Evolutionary conservation across 1,140 invertebrate genomes (phyloP).

Genomic region (Lycorma delicatula): DNA sequence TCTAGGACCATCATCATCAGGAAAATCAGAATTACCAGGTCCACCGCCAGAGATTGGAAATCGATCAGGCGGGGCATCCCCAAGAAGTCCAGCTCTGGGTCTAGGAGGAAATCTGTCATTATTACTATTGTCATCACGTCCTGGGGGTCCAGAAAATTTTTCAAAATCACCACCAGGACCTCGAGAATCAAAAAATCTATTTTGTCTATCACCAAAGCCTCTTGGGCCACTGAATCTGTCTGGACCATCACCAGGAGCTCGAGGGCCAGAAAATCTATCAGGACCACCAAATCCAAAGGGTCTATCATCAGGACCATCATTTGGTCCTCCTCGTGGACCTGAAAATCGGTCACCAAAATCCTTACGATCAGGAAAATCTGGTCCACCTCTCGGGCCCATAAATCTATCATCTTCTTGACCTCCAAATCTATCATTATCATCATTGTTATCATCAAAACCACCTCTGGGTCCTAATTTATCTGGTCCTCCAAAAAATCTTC

Average conservation of each 20-base stretch:
- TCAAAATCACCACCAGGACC: background rate
- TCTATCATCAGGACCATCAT: background rate
- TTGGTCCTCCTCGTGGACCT: background rate
- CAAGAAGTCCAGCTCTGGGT: background rate
- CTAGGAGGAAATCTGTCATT: conserved; percentile 2
- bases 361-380: background rate
- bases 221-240: background rate
- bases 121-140: background rate
- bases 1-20: too few species aligned
- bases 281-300: too few species aligned
- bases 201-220: background rate
- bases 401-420: background rate
- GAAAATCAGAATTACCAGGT: background rate
- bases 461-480: too few species aligned
- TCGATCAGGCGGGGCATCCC: too few species aligned
- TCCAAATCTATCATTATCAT: conserved; percentile 1
- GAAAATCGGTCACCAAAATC: too few species aligned
- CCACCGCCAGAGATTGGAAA: background rate
- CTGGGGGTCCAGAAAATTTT: background rate
- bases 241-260: too few species aligned
- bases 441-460: conserved; percentile 5
- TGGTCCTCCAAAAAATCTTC: background rate
- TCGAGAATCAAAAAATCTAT: background rate
- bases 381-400: conserved; percentile 8
- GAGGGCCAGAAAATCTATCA: too few species aligned